These are phyloP conservation scores for Oxygymnocypris stewartii DNA, from an alignment of 2,113 vertebrate species.

Conservation along the genomic window DNA sequence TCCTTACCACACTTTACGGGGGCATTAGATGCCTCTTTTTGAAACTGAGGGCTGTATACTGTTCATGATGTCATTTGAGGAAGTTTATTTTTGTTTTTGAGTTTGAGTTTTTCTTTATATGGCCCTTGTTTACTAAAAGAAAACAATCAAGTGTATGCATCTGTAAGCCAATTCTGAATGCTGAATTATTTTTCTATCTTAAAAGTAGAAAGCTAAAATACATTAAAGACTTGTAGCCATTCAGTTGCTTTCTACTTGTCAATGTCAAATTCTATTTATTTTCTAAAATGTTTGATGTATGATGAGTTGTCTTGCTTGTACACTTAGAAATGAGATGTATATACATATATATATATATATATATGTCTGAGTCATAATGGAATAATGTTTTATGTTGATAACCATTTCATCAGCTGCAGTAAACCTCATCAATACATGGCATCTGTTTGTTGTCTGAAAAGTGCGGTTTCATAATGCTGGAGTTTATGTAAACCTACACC, in stretches of 20 bases:
- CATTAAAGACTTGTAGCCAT: not conserved
- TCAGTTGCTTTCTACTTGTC: not conserved
- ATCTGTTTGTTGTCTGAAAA: not conserved
- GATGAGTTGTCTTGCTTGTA: not conserved
- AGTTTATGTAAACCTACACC: not conserved
- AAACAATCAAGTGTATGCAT: not conserved
- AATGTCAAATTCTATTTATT: not conserved
- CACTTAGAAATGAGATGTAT: not conserved
- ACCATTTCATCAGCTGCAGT: not conserved
- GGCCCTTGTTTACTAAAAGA: not conserved
- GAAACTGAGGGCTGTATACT: not conserved
- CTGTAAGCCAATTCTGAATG: not conserved
- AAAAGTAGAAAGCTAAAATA: not conserved
- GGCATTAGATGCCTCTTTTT: not conserved
- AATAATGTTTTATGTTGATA: not conserved
- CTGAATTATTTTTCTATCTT: not conserved
- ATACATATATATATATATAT: not conserved
- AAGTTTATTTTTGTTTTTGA: not conserved
- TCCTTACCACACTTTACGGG: not conserved
- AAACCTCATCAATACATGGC: not conserved
- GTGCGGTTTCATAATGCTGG: not conserved
- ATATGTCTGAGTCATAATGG: constrained; percentile 22
- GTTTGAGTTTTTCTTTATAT: not conserved
- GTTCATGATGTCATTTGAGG: not conserved
- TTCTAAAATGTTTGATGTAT: not conserved